A percentile compares a stretch with the other conserved stretches of the same genome.
phyloP scores from a whole-genome alignment of 2,888 invertebrate genomes.

The Zonitis immaculata region DNA sequence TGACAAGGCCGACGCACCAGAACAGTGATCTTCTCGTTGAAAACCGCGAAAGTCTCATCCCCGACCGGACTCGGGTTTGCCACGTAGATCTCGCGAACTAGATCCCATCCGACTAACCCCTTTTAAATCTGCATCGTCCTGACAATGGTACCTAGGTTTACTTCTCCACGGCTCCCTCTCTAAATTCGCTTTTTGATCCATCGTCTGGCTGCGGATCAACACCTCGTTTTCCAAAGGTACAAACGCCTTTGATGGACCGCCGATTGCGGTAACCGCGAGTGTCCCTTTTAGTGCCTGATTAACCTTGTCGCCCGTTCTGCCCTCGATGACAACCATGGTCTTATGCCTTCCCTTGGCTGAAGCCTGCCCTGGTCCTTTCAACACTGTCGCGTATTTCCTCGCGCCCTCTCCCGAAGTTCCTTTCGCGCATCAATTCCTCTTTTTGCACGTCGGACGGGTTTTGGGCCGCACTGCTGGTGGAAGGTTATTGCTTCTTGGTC shows the following conservation, averaged over 20 bases:
- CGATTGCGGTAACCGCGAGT: background rate
- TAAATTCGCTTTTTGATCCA: background rate
- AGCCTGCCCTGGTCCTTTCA: too few species aligned
- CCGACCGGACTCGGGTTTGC: background rate
- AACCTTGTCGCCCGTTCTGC: background rate
- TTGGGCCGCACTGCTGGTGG: too few species aligned
- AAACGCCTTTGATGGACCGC: background rate
- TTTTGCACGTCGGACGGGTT: too few species aligned
- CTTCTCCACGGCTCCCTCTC: too few species aligned
- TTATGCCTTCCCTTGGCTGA: background rate
- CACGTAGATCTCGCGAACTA: too few species aligned
- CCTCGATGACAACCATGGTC: background rate
- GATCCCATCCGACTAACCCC: too few species aligned
- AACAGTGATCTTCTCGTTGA: background rate
- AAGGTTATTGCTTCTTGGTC: too few species aligned
- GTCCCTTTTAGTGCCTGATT: background rate
- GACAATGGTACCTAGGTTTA: background rate
- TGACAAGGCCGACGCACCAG: background rate
- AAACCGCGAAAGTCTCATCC: background rate
- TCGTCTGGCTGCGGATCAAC: background rate
- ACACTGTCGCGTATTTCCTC: constrained; percentile 20
- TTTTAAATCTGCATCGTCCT: too few species aligned
- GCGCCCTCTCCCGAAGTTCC: background rate
- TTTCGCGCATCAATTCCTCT: too few species aligned
- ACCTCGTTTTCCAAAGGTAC: background rate